These are phyloP conservation scores for Geococcyx californianus DNA, from an alignment of 2,113 vertebrate genomes.

Conservation along the genomic window DNA sequence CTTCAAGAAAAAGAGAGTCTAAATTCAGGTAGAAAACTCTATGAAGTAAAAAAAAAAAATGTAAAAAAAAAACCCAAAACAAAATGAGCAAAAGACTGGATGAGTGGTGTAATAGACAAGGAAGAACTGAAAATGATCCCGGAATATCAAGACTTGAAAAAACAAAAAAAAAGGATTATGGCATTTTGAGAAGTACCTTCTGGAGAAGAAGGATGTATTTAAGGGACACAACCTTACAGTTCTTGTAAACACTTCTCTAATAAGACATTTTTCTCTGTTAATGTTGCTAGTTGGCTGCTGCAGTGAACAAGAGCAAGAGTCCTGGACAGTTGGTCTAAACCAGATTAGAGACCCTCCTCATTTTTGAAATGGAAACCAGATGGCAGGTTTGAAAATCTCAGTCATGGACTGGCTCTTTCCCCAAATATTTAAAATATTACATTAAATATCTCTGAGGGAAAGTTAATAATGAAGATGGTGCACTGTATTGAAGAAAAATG, in stretches of 20 bases:
- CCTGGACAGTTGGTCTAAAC: background rate
- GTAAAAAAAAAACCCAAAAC: background rate
- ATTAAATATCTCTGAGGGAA: conserved; percentile 7
- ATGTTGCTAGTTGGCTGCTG: conserved; percentile 11
- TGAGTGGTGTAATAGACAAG: background rate
- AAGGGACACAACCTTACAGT: background rate
- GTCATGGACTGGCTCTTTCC: background rate
- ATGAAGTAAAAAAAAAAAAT: background rate
- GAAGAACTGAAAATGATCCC: background rate
- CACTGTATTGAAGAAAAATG: conserved; percentile 5
- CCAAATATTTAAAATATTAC: conserved; percentile 41
- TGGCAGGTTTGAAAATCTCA: conserved; percentile 2
- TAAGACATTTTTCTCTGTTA: conserved; percentile 18
- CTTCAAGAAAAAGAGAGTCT: background rate
- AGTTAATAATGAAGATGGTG: conserved; percentile 19
- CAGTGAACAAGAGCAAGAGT: background rate
- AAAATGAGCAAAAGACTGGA: background rate
- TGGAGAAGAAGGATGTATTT: conserved; percentile 27
- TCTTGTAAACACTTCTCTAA: conserved; percentile 27
- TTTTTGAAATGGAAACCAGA: conserved; percentile 33
- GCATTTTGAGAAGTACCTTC: conserved; percentile 41
- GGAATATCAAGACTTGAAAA: background rate
- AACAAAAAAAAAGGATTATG: background rate
- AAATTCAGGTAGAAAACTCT: background rate
- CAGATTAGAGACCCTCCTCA: background rate